Conservation (phyloP, 2,113 vertebrate genomes). For the Euleptes europaea region DNA sequence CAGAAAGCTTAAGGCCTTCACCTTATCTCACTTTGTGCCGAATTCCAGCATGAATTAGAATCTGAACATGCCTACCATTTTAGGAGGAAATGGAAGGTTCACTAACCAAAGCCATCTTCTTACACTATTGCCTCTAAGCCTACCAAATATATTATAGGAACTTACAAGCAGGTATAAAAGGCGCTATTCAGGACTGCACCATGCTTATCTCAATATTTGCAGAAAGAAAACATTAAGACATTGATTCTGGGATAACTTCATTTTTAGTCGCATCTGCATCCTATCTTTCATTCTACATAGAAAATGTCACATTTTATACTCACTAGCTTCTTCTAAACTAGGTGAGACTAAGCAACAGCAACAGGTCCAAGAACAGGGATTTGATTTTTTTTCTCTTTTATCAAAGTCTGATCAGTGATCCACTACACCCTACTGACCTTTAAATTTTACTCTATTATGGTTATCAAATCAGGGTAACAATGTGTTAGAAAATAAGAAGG, state of each 20-base stretch:
- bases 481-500: neutral
- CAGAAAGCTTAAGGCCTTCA: too few species aligned
- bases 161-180: neutral
- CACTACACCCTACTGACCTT: neutral
- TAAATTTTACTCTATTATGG: neutral
- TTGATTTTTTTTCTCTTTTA: neutral
- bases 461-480: neutral
- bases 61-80: neutral
- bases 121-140: neutral
- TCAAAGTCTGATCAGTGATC: too few species aligned
- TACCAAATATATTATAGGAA: slow-evolving; percentile 8
- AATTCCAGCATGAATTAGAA: neutral
- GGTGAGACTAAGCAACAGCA: neutral
- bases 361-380: neutral
- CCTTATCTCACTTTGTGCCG: neutral
- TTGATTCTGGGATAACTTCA: neutral
- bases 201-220: neutral
- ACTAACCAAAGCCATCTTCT: neutral
- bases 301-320: neutral
- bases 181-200: slow-evolving; percentile 14
- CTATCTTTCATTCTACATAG: neutral
- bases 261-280: neutral
- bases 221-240: slow-evolving; percentile 10
- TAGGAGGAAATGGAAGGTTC: neutral
- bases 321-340: neutral